These are phyloP conservation scores for Tenthredo mesomela DNA, from an alignment of 2,888 invertebrate species.

Conservation along the genomic window DNA sequence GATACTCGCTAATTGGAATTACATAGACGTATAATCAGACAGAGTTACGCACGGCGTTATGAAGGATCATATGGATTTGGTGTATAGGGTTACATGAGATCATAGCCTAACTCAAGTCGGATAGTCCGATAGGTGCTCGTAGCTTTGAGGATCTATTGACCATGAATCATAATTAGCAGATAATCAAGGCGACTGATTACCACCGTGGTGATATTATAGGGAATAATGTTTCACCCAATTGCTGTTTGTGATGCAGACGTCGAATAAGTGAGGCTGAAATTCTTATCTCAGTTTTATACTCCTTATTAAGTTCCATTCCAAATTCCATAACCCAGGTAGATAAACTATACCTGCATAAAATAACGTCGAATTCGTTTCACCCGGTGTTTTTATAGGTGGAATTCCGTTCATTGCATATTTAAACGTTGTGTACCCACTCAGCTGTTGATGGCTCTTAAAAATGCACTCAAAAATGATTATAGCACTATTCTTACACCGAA, in stretches of 20 bases:
- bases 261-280: background rate
- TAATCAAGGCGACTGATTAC: constrained; percentile 1
- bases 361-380: background rate
- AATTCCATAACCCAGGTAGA: background rate
- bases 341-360: background rate
- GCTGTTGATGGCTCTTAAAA: background rate
- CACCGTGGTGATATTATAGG: background rate
- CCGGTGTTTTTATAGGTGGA: background rate
- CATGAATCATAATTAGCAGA: background rate
- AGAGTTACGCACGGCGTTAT: background rate
- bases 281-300: background rate
- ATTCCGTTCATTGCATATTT: background rate
- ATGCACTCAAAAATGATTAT: constrained; percentile 6
- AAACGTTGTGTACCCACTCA: background rate
- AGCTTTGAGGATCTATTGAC: background rate
- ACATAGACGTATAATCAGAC: background rate
- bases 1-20: background rate
- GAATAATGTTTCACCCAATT: background rate
- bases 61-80: background rate
- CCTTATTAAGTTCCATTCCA: background rate
- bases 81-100: background rate
- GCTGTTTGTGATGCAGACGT: background rate
- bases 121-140: background rate
- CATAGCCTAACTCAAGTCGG: background rate
- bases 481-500: background rate